phyloP scores from a whole-genome alignment of 2,797 vertebrate genomes.

The Xiphophorus birchmanni region DNA sequence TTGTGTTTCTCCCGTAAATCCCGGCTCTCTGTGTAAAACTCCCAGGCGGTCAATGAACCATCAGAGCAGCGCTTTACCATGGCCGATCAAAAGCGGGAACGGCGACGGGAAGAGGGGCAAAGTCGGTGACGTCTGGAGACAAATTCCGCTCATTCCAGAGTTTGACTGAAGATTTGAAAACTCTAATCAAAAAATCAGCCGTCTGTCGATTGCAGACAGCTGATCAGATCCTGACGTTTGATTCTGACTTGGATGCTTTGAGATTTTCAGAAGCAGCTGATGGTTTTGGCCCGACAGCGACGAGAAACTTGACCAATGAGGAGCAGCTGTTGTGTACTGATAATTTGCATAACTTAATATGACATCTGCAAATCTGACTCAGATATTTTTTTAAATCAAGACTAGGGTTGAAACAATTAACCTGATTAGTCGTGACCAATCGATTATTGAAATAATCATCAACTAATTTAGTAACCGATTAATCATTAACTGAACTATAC shows the following conservation, averaged over 20 bases:
- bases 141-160: conserved; percentile 67
- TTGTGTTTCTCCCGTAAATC: conserved; percentile 56
- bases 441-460: too few species aligned
- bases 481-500: too few species aligned
- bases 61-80: conserved; percentile 52
- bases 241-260: conserved; percentile 20
- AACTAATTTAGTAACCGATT: too few species aligned
- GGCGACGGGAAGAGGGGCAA: conserved; percentile 12
- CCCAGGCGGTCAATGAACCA: conserved; percentile 53
- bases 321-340: conserved; percentile 29
- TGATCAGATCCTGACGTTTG: conserved; percentile 45
- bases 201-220: conserved; percentile 61
- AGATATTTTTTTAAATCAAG: conserved; percentile 18
- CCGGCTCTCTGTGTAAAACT: conserved; percentile 51
- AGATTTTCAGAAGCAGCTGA: background rate
- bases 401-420: too few species aligned
- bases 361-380: conserved; percentile 30
- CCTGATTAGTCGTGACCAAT: too few species aligned
- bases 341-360: conserved; percentile 27
- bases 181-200: conserved; percentile 62
- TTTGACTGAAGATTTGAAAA: conserved; percentile 69
- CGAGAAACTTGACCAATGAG: conserved; percentile 6
- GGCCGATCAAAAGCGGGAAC: conserved; percentile 46
- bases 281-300: background rate
- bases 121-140: conserved; percentile 49